Conservation (phyloP, 2,797 vertebrate genomes). For the Microctenopoma lineatum region DNA sequence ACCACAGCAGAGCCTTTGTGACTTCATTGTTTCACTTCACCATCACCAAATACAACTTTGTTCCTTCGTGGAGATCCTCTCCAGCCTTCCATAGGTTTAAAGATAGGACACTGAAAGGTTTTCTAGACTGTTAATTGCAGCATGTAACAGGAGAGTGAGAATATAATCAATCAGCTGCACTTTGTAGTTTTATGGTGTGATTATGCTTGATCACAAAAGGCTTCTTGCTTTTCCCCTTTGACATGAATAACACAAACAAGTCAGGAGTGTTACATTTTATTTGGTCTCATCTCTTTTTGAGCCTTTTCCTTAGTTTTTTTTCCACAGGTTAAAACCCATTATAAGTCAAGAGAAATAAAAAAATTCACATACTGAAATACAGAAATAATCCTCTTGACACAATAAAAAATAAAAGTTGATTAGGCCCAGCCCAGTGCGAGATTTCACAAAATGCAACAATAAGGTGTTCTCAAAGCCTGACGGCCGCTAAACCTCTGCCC, state of each 20-base stretch:
- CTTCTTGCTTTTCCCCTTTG: not conserved
- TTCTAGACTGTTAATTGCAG: not conserved
- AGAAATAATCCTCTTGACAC: constrained; percentile 72
- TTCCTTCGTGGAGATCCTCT: not conserved
- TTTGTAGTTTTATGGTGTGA: not conserved
- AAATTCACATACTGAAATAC: constrained; percentile 75
- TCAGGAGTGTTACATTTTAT: constrained; percentile 85
- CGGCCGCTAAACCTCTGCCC: constrained; percentile 48
- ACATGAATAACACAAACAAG: constrained; percentile 24
- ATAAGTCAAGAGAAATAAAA: constrained; percentile 76
- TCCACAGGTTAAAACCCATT: constrained; percentile 86
- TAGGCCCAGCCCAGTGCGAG: constrained; percentile 87
- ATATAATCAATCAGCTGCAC: not conserved
- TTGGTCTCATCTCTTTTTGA: constrained; percentile 82
- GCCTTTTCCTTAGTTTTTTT: constrained; percentile 66
- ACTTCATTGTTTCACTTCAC: not conserved
- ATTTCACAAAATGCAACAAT: constrained; percentile 74
- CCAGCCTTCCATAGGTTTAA: not conserved
- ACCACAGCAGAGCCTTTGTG: not conserved
- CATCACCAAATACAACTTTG: not conserved
- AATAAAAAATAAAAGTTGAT: constrained; percentile 77
- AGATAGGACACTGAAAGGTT: not conserved
- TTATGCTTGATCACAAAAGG: not conserved
- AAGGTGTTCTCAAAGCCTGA: constrained; percentile 65
- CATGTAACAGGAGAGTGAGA: not conserved